Percentiles rank a stretch among this genome's conserved stretches.
Conservation (phyloP, 2,888 invertebrate genomes). For the Ochropleura leucogaster region DNA sequence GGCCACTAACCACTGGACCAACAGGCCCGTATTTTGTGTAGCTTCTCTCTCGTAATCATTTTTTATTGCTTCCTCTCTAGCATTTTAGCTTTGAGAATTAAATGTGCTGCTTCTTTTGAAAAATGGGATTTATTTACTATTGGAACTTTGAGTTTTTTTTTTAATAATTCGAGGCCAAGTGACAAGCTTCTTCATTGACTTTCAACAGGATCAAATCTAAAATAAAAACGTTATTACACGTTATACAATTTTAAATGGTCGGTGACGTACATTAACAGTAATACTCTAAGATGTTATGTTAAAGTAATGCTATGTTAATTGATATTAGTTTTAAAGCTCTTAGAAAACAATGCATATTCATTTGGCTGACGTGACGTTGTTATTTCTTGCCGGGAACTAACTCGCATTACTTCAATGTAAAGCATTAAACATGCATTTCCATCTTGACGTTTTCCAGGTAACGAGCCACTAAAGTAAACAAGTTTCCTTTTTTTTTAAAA, state of each 20-base stretch:
- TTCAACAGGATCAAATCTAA: too few species aligned
- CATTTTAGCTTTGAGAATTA: too few species aligned
- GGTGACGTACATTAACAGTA: too few species aligned
- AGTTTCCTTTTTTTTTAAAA: background rate
- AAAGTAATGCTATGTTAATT: background rate
- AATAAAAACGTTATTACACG: too few species aligned
- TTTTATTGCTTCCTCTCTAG: too few species aligned
- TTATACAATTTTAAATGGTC: too few species aligned
- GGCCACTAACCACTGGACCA: too few species aligned
- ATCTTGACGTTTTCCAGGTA: background rate
- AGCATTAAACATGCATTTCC: slow-evolving; percentile 6
- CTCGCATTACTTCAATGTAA: background rate
- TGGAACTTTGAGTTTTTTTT: too few species aligned
- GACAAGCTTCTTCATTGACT: too few species aligned
- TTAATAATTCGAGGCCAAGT: too few species aligned
- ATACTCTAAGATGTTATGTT: background rate
- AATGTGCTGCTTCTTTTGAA: background rate
- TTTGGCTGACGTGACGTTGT: background rate
- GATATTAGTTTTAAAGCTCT: background rate
- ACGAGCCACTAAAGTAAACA: slow-evolving; percentile 19
- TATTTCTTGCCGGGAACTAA: background rate
- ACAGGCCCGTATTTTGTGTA: too few species aligned
- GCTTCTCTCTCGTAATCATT: background rate
- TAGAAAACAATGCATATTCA: background rate
- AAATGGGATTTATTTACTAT: background rate